Evolutionary conservation across 2,113 vertebrate species (phyloP).

Genomic region (Tiliqua scincoides): DNA sequence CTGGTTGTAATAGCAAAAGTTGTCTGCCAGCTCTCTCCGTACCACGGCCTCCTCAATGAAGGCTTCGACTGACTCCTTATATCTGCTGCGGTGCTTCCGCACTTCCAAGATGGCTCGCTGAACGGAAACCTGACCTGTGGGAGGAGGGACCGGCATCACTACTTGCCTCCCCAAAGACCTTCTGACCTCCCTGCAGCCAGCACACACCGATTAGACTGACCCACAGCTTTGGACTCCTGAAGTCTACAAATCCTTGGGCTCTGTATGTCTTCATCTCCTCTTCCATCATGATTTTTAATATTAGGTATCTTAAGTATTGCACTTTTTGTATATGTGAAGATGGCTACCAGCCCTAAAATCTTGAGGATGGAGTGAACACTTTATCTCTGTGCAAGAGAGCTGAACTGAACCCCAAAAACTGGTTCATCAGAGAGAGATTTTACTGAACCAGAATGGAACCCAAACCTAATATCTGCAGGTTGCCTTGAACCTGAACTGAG

Average conservation of each 20-base stretch:
- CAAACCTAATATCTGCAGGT: too few species aligned
- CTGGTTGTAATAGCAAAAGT: conserved; percentile 92
- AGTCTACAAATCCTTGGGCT: not conserved
- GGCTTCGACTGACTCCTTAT: conserved; percentile 69
- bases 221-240: not conserved
- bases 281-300: not conserved
- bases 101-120: conserved; percentile 86
- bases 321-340: not conserved
- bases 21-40: conserved; percentile 88
- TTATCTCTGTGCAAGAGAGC: not conserved
- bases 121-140: conserved; percentile 85
- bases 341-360: not conserved
- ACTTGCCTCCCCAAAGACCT: not conserved
- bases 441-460: too few species aligned
- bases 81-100: conserved; percentile 64
- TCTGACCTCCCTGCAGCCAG: not conserved
- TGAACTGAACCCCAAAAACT: too few species aligned
- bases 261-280: not conserved
- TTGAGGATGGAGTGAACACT: not conserved
- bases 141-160: not conserved
- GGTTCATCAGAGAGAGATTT: too few species aligned
- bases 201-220: not conserved
- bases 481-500: too few species aligned
- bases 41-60: conserved; percentile 89
- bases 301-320: too few species aligned